Conservation (phyloP, 2,888 invertebrate species). For the Papilio gigon region DNA sequence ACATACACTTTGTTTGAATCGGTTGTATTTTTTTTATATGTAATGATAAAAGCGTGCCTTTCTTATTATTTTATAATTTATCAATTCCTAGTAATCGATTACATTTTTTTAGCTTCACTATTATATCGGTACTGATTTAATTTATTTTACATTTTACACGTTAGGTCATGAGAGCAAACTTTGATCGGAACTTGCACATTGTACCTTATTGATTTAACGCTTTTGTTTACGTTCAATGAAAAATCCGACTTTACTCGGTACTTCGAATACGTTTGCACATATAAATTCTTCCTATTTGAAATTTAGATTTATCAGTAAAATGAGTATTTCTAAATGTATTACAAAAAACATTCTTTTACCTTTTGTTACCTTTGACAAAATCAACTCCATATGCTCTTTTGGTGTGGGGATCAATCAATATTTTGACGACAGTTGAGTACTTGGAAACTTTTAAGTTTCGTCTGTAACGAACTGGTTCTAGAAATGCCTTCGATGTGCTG, state of each 20-base stretch:
- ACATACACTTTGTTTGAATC: not conserved
- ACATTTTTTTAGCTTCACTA: not conserved
- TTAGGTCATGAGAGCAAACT: not conserved
- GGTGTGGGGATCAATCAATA: conserved; percentile 84
- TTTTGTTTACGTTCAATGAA: not conserved
- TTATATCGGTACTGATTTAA: not conserved
- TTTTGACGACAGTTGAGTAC: conserved; percentile 85
- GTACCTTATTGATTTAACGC: conserved; percentile 8
- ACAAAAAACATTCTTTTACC: conserved; percentile 53
- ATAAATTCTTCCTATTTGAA: not conserved
- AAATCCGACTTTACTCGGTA: not conserved
- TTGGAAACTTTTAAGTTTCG: conserved; percentile 87
- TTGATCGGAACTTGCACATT: not conserved
- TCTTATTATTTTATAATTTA: not conserved
- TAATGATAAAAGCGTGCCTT: not conserved
- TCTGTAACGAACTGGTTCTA: conserved; percentile 85
- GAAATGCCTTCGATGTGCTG: conserved; percentile 90
- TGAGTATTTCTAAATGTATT: not conserved
- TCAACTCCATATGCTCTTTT: conserved; percentile 86
- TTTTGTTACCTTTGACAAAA: conserved; percentile 83
- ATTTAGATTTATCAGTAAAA: not conserved
- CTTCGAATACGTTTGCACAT: not conserved
- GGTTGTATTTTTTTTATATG: too few species aligned
- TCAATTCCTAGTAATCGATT: not conserved
- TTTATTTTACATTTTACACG: conserved; percentile 2